phyloP scores from a whole-genome alignment of 1,140 invertebrate species.

The Halesus radiatus region DNA sequence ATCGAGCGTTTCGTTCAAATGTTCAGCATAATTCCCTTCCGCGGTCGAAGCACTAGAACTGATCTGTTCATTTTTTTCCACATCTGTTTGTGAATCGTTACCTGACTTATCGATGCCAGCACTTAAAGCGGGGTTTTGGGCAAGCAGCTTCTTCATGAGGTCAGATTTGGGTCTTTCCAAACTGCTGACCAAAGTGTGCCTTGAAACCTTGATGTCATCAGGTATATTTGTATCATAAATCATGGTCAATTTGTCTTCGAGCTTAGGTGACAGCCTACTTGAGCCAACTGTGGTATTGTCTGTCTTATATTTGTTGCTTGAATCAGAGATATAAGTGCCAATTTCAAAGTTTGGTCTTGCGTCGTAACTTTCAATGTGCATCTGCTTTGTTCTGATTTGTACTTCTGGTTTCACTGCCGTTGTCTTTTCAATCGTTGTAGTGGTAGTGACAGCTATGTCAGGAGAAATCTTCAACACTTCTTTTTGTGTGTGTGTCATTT shows the following conservation, averaged over 20 bases:
- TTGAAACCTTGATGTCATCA: constrained; percentile 73
- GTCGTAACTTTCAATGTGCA: constrained; percentile 26
- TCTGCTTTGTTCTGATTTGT: constrained; percentile 39
- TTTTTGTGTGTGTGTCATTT: background rate
- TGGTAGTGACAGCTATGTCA: background rate
- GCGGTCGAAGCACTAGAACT: background rate
- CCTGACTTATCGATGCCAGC: constrained; percentile 62
- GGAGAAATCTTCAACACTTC: constrained; percentile 13
- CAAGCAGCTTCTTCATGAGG: constrained; percentile 70
- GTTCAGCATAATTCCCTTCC: background rate
- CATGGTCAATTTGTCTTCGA: constrained; percentile 66
- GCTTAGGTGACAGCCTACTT: constrained; percentile 51
- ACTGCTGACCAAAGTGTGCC: constrained; percentile 71
- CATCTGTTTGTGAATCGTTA: constrained; percentile 56
- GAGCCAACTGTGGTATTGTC: constrained; percentile 37
- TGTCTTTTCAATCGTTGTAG: constrained; percentile 20
- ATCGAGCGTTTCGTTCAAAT: constrained; percentile 17
- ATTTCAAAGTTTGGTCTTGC: constrained; percentile 55
- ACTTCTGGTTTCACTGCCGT: constrained; percentile 46
- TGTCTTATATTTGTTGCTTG: constrained; percentile 50
- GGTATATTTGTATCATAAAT: constrained; percentile 72
- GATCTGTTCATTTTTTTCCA: constrained; percentile 56
- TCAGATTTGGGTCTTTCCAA: constrained; percentile 71
- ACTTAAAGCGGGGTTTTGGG: constrained; percentile 69
- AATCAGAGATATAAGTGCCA: constrained; percentile 50